Base-by-base conservation (phyloP, 2,888 invertebrate species). In the Apomyelois bistriatella region DNA sequence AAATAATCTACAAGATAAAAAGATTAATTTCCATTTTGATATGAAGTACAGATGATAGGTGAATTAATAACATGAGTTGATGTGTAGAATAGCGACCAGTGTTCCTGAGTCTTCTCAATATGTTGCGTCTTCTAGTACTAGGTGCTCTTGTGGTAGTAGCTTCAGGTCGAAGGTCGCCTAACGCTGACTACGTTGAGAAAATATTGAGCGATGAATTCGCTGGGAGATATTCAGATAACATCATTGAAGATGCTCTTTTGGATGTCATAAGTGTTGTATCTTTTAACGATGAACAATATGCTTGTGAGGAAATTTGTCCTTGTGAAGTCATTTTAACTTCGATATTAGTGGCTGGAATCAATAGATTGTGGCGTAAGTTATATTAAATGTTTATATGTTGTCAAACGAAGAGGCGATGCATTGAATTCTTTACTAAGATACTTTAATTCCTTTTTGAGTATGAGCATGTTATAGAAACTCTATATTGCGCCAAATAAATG, bases 201-300 rank as follows among this genome's bases (percentile, higher is more conserved):
- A 53, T 68, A 8, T 17, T 62, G 16, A 58, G 49, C 7, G 52
- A 43, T 1, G 9, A 55, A 51, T 15, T 50, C 10, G 40, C 40
- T 49, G 17, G 48, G 8, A 60, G 63, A 37, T 64, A 60, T 48
- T 66, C 72, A 4, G 50, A 49, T n/a, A 53, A 70, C 48, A 30
- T 72, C n/a, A 48, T 63, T 9, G 67, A 66, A 58, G 74, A 68
- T 54, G 66, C 64, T 7, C 42, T 48, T 16, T 59, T 69, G 9
- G 68, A 68, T 52, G 59, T 58, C 67, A 82, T 82, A 53, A 74
- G 82, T 73, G 5, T 9, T 28, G 12, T 38, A 15, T 3, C n/a
- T 10, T 8, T 17, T 4, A 7, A 7, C n/a, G n/a, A n/a, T 13
- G 12, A 13, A 13, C 3, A 12, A 6, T 22, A 5, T 3, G 5